Base-by-base conservation (phyloP, 2,888 invertebrate genomes). In the Cremastinae sp. region DNA sequence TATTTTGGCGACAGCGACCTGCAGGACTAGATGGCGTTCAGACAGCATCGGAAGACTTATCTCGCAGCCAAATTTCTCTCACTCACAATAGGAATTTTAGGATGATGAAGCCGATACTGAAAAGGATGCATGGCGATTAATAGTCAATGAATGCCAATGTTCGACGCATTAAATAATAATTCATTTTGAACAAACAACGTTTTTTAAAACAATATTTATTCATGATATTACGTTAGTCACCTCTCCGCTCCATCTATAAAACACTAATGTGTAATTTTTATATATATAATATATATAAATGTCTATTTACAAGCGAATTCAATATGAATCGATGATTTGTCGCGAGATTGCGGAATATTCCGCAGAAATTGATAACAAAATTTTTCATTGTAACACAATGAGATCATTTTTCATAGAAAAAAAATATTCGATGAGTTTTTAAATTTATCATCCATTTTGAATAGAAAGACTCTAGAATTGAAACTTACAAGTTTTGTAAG, bases 61-160 rank as follows among this genome's bases (percentile, higher is more conserved):
- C 20, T 79, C 69, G 49, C 49, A 12, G 72, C 70, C 59, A 53
- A 56, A 18, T 77, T 45, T 58, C 75, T 80, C 75, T 75, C 69
- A 59, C 64, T 74, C 71, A 74, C 78, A 82, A 77, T 77, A 59
- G 68, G 73, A 79, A 81, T 83, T 84, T 71, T 82, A 84, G 80
- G 82, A 80, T 82, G 83, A 82, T 65, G 64, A 65, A 79, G 80
- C 83, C 78, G 35, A 75, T 80, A 87, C 87, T 86, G 86, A 87
- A 88, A 87, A 86, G 83, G 82, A 88, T 83, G 84, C 83, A 84
- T 69, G 82, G 83, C 78, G 47, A 87, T 87, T 86, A 88, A 88
- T 86, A 86, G 82, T 74, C 68, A 74, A 73, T 72, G 79, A 78
- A 78, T 45, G 49, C 68, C 10, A n/a, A 55, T 41, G 2, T n/a